Conservation (phyloP, 1,140 invertebrate species). For the Limonius californicus region DNA sequence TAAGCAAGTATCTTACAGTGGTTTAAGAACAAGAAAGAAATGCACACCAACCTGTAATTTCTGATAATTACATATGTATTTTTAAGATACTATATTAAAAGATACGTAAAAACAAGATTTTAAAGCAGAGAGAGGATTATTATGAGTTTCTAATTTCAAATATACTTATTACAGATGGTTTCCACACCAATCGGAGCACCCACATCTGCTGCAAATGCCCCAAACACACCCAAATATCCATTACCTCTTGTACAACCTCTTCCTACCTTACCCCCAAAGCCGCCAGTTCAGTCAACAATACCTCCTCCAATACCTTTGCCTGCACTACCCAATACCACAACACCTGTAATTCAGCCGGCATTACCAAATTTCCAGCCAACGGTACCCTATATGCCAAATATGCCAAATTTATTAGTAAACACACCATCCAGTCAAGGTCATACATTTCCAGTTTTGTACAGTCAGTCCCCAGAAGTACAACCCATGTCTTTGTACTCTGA, state of each 20-base stretch:
- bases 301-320: background rate
- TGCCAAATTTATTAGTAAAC: slow-evolving; percentile 32
- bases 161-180: slow-evolving; percentile 50
- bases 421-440: slow-evolving; percentile 25
- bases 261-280: background rate
- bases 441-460: slow-evolving; percentile 36
- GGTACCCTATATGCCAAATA: slow-evolving; percentile 24
- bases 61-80: background rate
- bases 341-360: slow-evolving; percentile 15
- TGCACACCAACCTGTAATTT: background rate
- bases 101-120: too few species aligned
- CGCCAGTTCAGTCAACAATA: slow-evolving; percentile 1
- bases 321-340: slow-evolving; percentile 1
- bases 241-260: slow-evolving; percentile 18
- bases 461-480: slow-evolving; percentile 35
- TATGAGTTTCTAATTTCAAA: too few species aligned
- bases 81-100: background rate
- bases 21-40: background rate
- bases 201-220: slow-evolving; percentile 31
- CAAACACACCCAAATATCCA: slow-evolving; percentile 24
- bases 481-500: slow-evolving; percentile 52
- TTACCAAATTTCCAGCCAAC: slow-evolving; percentile 13
- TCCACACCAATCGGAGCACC: slow-evolving; percentile 58
- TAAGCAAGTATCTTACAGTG: slow-evolving; percentile 9
- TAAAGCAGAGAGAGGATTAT: too few species aligned